Percentiles rank a stretch among this genome's conserved stretches.
Evolutionary conservation across 2,888 invertebrate genomes (phyloP).

Genomic region (Athalia cordata): DNA sequence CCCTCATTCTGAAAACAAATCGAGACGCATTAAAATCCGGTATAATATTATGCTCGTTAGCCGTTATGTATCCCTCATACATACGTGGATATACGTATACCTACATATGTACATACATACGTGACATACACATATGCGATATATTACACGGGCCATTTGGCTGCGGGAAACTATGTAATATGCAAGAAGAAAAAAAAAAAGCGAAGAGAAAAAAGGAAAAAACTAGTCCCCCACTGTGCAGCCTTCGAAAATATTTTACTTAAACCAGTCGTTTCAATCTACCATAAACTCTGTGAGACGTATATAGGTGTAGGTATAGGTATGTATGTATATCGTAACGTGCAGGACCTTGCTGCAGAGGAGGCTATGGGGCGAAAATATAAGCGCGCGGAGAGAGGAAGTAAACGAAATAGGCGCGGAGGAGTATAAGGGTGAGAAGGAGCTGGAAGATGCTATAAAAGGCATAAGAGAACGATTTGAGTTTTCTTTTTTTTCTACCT

Average conservation of each 20-base stretch:
- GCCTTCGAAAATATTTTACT: slow-evolving; percentile 33
- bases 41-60: slow-evolving; percentile 31
- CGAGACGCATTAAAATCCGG: slow-evolving; percentile 40
- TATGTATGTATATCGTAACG: slow-evolving; percentile 11
- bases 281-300: slow-evolving; percentile 38
- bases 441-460: slow-evolving; percentile 2
- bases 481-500: slow-evolving; percentile 3
- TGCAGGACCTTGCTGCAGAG: slow-evolving; percentile 8
- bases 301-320: not conserved
- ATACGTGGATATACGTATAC: not conserved
- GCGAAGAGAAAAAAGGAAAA: not conserved
- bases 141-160: slow-evolving; percentile 49
- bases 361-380: slow-evolving; percentile 4
- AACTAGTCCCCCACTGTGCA: not conserved
- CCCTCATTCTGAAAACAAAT: slow-evolving; percentile 67
- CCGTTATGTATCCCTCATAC: not conserved
- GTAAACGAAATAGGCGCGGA: not conserved
- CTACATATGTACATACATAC: not conserved
- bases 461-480: not conserved
- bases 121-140: slow-evolving; percentile 40
- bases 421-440: not conserved
- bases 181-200: slow-evolving; percentile 38
- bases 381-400: not conserved
- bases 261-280: slow-evolving; percentile 40
- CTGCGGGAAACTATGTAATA: slow-evolving; percentile 50